Percentiles rank a stretch among this genome's conserved stretches.
phyloP scores from a whole-genome alignment of 2,888 invertebrate species.

The Apantesis nais region DNA sequence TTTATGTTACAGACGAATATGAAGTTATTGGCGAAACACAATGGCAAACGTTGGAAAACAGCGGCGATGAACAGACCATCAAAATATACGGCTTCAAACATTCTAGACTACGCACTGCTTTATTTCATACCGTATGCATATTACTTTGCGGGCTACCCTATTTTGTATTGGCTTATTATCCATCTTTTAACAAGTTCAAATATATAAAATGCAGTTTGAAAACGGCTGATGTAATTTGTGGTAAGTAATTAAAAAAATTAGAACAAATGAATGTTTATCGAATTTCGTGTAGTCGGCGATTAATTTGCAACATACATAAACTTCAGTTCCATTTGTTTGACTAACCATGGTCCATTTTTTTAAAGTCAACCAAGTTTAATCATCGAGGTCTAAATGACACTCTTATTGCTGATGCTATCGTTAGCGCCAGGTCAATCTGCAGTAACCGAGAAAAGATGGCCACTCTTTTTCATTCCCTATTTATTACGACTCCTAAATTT shows the following conservation, averaged over 20 bases:
- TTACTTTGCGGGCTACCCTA: slow-evolving; percentile 85
- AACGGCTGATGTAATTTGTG: slow-evolving; percentile 83
- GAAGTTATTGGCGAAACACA: slow-evolving; percentile 84
- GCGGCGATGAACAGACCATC: slow-evolving; percentile 76
- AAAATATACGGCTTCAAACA: slow-evolving; percentile 83
- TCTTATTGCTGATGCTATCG: background rate
- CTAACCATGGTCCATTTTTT: background rate
- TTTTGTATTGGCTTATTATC: slow-evolving; percentile 84
- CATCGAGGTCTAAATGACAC: background rate
- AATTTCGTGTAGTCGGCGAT: background rate
- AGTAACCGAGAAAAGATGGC: background rate
- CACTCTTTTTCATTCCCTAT: background rate
- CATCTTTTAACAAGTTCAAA: slow-evolving; percentile 81
- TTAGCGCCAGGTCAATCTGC: background rate
- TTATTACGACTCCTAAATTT: background rate
- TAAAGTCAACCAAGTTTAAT: background rate
- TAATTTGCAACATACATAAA: background rate
- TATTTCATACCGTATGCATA: slow-evolving; percentile 82
- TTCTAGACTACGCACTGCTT: slow-evolving; percentile 69
- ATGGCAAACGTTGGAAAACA: slow-evolving; percentile 82
- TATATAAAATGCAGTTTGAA: slow-evolving; percentile 85
- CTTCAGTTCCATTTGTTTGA: background rate
- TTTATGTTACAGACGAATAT: slow-evolving; percentile 79
- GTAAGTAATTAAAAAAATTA: slow-evolving; percentile 67
- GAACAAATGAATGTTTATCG: background rate